Evolutionary conservation across 2,797 vertebrate genomes (phyloP).

Genomic region (Sylvia borin): DNA sequence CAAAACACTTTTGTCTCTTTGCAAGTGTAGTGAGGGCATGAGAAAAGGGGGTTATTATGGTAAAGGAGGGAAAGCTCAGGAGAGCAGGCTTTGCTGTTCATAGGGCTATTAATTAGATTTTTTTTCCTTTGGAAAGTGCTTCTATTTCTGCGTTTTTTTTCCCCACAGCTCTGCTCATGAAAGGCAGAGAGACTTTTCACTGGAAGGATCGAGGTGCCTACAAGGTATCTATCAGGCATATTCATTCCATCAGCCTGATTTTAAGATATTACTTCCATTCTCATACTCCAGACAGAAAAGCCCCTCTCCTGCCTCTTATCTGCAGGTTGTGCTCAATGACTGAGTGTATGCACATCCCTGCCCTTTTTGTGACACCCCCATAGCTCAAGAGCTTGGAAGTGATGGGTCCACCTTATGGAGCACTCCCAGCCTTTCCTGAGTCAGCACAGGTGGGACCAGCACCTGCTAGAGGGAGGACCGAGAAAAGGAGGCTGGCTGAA

Average conservation of each 20-base stretch:
- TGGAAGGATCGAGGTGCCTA: background rate
- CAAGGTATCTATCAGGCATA: background rate
- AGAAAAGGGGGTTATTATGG: background rate
- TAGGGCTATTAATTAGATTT: background rate
- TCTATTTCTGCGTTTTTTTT: background rate
- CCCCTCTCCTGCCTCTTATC: background rate
- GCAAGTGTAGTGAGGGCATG: background rate
- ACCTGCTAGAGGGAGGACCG: background rate
- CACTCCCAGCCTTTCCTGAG: background rate
- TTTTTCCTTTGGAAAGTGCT: background rate
- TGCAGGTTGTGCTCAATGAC: background rate
- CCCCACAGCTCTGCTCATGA: rapidly evolving
- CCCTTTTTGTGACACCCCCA: rapidly evolving
- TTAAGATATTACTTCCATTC: background rate
- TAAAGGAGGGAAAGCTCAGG: background rate
- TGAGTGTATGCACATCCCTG: background rate
- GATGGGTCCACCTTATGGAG: background rate
- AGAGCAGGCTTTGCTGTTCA: background rate
- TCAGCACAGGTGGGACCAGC: background rate
- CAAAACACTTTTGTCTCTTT: rapidly evolving
- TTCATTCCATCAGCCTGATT: background rate
- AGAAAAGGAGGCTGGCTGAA: background rate
- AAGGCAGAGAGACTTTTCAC: background rate
- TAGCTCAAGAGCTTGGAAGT: background rate
- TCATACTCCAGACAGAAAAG: background rate